Percentiles rank a stretch among this genome's conserved stretches.
Conservation (phyloP, 1,140 invertebrate species). For the Lepidurus packardi region DNA sequence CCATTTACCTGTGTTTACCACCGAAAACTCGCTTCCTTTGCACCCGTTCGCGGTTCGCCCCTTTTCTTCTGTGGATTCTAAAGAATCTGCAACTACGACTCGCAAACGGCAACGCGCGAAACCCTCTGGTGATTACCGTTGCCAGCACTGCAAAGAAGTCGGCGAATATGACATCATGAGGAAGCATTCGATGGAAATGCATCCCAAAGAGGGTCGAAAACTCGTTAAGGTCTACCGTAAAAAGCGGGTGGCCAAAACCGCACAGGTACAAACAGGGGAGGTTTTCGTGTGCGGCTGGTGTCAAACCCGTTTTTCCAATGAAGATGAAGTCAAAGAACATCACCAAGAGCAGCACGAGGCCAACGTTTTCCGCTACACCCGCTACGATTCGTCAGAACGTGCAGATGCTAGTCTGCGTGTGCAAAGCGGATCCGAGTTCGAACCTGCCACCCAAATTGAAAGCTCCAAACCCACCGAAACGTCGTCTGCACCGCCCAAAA, state of each 20-base stretch:
- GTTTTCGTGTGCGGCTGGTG: not conserved
- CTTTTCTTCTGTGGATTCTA: not conserved
- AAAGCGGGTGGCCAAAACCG: not conserved
- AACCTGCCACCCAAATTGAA: not conserved
- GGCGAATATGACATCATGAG: conserved; percentile 26
- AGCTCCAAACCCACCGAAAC: too few relatives aligned
- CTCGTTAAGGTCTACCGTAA: not conserved
- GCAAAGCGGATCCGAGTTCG: not conserved
- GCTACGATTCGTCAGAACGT: not conserved
- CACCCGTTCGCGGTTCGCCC: not conserved
- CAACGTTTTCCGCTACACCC: not conserved
- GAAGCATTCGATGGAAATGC: conserved; percentile 5
- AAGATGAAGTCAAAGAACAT: not conserved
- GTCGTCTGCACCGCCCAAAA: not conserved
- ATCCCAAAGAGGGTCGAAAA: not conserved
- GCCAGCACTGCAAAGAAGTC: conserved; percentile 28
- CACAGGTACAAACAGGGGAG: not conserved
- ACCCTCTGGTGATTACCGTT: conserved; percentile 25
- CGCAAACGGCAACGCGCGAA: not conserved
- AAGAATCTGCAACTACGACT: not conserved
- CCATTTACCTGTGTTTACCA: not conserved
- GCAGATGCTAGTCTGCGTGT: not conserved
- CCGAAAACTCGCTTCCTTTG: not conserved
- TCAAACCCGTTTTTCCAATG: not conserved
- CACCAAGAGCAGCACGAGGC: not conserved